Percentiles rank a stretch among this genome's conserved stretches.
These are phyloP conservation scores for Labeo rohita DNA, from an alignment of 2,113 vertebrate genomes.

Conservation along the genomic window DNA sequence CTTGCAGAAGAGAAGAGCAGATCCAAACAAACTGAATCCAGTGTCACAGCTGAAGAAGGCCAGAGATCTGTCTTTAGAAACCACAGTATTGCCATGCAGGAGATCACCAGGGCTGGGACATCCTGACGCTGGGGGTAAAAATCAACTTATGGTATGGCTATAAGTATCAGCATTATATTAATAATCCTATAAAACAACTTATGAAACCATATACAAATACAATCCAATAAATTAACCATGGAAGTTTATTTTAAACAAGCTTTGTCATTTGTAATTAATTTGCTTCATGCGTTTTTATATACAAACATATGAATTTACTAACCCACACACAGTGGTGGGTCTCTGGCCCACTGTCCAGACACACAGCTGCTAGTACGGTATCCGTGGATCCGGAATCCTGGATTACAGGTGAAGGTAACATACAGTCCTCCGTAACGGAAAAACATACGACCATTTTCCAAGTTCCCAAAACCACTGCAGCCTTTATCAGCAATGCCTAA, in stretches of 20 bases:
- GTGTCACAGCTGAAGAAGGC: constrained; percentile 63
- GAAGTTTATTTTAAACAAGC: not conserved
- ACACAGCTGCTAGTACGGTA: constrained; percentile 73
- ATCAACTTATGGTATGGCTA: not conserved
- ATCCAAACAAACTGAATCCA: constrained; percentile 69
- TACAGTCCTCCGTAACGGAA: constrained; percentile 73
- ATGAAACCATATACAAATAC: too few relatives aligned
- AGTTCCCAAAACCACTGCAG: constrained; percentile 64
- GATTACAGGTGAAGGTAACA: constrained; percentile 70
- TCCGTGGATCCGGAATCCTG: constrained; percentile 71
- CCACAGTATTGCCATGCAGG: constrained; percentile 60
- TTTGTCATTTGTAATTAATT: not conserved
- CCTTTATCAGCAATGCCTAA: constrained; percentile 43
- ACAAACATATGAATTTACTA: constrained; percentile 38
- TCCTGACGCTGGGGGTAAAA: constrained; percentile 60
- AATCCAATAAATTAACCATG: not conserved
- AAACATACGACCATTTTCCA: constrained; percentile 73
- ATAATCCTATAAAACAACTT: not conserved
- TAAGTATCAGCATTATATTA: constrained; percentile 1
- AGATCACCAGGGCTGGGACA: constrained; percentile 61
- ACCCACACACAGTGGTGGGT: constrained; percentile 71
- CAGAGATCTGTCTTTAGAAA: constrained; percentile 64
- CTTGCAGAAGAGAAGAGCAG: constrained; percentile 69
- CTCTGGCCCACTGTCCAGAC: constrained; percentile 70
- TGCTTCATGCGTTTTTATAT: not conserved